Conservation (phyloP, 1,140 invertebrate species). For the Euwallacea similis region DNA sequence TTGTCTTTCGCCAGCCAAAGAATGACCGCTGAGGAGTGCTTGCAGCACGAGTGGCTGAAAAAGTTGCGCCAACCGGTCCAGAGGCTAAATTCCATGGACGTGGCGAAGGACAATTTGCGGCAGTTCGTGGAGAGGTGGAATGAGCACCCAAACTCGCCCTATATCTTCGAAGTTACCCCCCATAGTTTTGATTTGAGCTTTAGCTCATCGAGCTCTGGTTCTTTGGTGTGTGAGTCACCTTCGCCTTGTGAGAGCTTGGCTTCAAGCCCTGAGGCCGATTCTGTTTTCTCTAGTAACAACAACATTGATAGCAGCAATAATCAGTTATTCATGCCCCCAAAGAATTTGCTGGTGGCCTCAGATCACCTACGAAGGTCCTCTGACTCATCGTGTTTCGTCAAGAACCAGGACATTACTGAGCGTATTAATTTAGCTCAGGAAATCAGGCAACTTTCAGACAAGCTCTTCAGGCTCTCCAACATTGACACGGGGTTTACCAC, state of each 20-base stretch:
- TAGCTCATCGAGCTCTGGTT: slow-evolving; percentile 53
- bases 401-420: slow-evolving; percentile 60
- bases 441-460: slow-evolving; percentile 76
- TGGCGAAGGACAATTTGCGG: slow-evolving; percentile 82
- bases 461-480: slow-evolving; percentile 70
- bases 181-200: slow-evolving; percentile 44
- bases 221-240: slow-evolving; percentile 67
- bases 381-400: slow-evolving; percentile 68
- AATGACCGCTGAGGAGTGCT: slow-evolving; percentile 71
- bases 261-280: slow-evolving; percentile 57
- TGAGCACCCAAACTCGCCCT: slow-evolving; percentile 81
- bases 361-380: slow-evolving; percentile 67
- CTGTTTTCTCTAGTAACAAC: slow-evolving; percentile 34
- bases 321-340: slow-evolving; percentile 22
- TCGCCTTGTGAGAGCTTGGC: slow-evolving; percentile 73
- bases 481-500: slow-evolving; percentile 63
- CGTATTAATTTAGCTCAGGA: slow-evolving; percentile 74
- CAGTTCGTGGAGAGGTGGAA: slow-evolving; percentile 86
- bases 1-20: slow-evolving; percentile 66
- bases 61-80: slow-evolving; percentile 46
- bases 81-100: slow-evolving; percentile 64
- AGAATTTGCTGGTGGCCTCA: slow-evolving; percentile 9
- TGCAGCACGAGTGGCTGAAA: slow-evolving; percentile 74
- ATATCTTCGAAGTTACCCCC: slow-evolving; percentile 70
- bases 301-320: slow-evolving; percentile 27